A percentile compares a stretch with the other conserved stretches of the same genome.
phyloP scores from a whole-genome alignment of 2,113 vertebrate genomes.

The Lasiurus cinereus region DNA sequence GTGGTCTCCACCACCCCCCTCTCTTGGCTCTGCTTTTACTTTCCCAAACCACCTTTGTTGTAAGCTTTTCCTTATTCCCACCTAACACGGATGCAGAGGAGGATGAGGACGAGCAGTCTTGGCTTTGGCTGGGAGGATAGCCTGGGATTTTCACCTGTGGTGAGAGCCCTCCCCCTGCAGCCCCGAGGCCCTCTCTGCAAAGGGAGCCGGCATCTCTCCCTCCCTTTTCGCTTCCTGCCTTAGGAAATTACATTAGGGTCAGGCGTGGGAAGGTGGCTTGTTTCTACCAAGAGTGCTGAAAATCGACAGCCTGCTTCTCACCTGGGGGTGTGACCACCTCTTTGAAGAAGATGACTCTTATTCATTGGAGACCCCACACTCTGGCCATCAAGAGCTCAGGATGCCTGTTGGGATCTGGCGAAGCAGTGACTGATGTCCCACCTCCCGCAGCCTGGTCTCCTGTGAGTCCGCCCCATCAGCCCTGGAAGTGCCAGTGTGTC shows the following conservation, averaged over 20 bases:
- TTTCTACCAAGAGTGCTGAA: background rate
- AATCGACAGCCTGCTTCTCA: background rate
- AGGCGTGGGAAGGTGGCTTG: constrained; percentile 35
- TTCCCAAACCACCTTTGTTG: background rate
- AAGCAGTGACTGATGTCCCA: background rate
- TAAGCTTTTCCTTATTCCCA: constrained; percentile 62
- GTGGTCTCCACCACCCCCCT: background rate
- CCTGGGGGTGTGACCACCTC: background rate
- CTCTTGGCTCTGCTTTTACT: constrained; percentile 57
- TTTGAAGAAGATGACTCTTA: background rate
- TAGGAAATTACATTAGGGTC: background rate
- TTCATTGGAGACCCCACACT: background rate
- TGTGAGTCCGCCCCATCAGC: fast-evolving
- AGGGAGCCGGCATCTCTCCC: background rate
- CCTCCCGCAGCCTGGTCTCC: background rate
- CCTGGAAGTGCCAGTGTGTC: background rate
- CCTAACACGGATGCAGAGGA: background rate
- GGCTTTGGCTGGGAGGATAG: constrained; percentile 66
- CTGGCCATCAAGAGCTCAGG: background rate
- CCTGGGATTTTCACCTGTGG: constrained; percentile 65
- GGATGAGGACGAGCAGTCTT: background rate
- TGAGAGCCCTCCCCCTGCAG: constrained; percentile 40
- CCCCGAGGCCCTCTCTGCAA: background rate
- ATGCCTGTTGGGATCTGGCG: background rate
- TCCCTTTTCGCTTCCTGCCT: background rate